Evolutionary conservation across 2,888 invertebrate species (phyloP).

Genomic region (Epicampocera succincta): DNA sequence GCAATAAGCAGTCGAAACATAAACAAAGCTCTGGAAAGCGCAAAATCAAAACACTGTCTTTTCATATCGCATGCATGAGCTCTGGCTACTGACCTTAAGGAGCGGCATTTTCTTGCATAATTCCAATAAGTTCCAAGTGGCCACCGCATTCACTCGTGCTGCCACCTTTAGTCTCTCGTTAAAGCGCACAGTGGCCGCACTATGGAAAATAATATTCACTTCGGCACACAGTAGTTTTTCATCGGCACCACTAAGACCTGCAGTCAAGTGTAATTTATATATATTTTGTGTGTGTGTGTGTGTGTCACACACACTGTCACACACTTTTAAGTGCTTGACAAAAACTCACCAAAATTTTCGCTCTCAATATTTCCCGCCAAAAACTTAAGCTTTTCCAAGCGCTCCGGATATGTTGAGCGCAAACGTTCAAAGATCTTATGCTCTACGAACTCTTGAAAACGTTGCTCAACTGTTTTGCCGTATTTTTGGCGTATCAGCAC

Average conservation of each 20-base stretch:
- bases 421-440: constrained; percentile 89
- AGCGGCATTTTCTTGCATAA: constrained; percentile 91
- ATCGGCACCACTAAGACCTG: constrained; percentile 86
- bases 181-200: constrained; percentile 97
- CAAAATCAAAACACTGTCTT: too few species aligned
- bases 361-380: constrained; percentile 88
- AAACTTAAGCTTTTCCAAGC: constrained; percentile 86
- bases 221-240: constrained; percentile 84
- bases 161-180: constrained; percentile 95
- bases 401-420: constrained; percentile 85
- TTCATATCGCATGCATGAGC: too few species aligned
- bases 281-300: too few species aligned
- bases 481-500: constrained; percentile 90
- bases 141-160: constrained; percentile 93
- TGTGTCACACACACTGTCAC: not conserved
- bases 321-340: not conserved
- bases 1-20: constrained; percentile 98
- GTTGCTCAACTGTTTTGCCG: constrained; percentile 86
- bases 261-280: constrained; percentile 4
- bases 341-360: constrained; percentile 75
- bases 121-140: constrained; percentile 91
- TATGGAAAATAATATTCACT: constrained; percentile 95
- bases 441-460: constrained; percentile 88
- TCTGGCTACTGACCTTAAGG: constrained; percentile 83
- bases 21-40: constrained; percentile 86